Base-by-base conservation (phyloP, 2,888 invertebrate genomes). In the Eupithecia centaureata region DNA sequence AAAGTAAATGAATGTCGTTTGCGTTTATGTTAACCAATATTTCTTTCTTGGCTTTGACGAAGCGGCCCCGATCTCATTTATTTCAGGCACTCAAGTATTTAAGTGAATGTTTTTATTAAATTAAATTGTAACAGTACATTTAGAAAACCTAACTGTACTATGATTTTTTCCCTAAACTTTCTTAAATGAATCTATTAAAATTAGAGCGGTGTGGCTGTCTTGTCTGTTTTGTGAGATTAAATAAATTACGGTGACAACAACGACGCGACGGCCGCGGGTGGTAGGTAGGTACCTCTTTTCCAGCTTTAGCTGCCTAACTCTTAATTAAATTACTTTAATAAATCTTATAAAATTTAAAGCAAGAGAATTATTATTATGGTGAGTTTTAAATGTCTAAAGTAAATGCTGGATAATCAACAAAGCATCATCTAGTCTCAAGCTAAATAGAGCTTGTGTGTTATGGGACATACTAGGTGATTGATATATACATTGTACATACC, bases 201-300 rank as follows among this genome's bases (percentile, higher is more conserved):
- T 42, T 18, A 18, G 42, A 42, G 42, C 32, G 38, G 69, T 59
- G 66, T 67, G 68, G 63, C 18, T 27, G 28, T 65, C 57, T 22
- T 66, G 30, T 51, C 28, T 65, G 64, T 66, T 70, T 69, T 25
- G 51, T 32, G 27, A 67, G 68, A 68, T 66, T 67, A 64, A 73
- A 66, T 73, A 70, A 65, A 73, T 69, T 67, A 65, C 64, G 60
- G 52, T 51, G 47, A 47, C 42, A 47, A 47, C 47, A 22, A 42
- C 42, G 35, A 0, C 47, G 52, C 18, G 18, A 47, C 54, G 51
- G 25, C 58, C 33, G 54, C 28, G 59, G 56, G 35, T 12, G 64
- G 60, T 32, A 28, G 28, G 32, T 13, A 13, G 13, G 13, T 42
- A 22, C 35, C 33, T 52, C 59, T 47, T 63, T 32, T 25, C 59